Conservation (phyloP, 2,888 invertebrate genomes). For the Leptinotarsa juncta region DNA sequence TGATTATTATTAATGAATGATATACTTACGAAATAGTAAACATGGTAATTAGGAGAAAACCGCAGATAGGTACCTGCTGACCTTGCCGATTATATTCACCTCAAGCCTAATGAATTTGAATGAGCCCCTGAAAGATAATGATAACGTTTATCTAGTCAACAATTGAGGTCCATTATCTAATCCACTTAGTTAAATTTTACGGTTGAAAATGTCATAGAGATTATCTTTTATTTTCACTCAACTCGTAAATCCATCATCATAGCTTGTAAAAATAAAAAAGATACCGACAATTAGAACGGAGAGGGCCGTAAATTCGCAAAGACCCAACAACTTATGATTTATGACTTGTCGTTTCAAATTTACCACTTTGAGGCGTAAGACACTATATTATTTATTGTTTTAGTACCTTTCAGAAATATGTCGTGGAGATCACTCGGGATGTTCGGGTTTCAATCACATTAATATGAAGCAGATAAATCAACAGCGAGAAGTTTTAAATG, state of each 20-base stretch:
- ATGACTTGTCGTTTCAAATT: conserved; percentile 22
- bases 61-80: background rate
- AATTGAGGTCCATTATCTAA: conserved; percentile 2
- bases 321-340: conserved; percentile 22
- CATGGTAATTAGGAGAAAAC: too few species aligned
- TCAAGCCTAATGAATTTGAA: background rate
- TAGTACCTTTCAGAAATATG: conserved; percentile 18
- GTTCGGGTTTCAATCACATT: background rate
- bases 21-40: too few species aligned
- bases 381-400: conserved; percentile 24
- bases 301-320: conserved; percentile 28
- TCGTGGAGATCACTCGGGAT: background rate
- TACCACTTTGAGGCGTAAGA: conserved; percentile 18
- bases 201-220: background rate
- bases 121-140: background rate
- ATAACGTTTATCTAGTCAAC: background rate
- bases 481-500: too few species aligned
- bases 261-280: conserved; percentile 26
- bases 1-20: too few species aligned
- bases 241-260: conserved; percentile 35
- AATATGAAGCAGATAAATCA: too few species aligned
- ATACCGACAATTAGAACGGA: conserved; percentile 31
- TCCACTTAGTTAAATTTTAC: background rate
- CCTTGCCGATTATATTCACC: background rate
- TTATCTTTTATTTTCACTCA: background rate